A percentile compares a stretch with the other conserved stretches of the same genome.
phyloP scores from a whole-genome alignment of 2,797 vertebrate species.

The Odontamblyopus lacepedii region DNA sequence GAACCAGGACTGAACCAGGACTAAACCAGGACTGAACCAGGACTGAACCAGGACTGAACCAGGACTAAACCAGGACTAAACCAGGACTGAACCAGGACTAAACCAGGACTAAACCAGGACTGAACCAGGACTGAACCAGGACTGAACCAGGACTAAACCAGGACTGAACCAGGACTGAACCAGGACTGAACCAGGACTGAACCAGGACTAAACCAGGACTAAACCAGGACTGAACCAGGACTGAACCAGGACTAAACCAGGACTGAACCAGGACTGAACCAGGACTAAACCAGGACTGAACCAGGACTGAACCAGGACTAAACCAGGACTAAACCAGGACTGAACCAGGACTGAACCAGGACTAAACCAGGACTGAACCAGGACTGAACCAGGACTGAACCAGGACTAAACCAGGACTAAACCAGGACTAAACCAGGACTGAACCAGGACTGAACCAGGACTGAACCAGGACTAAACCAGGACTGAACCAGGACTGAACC shows the following conservation, averaged over 20 bases:
- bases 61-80: background rate
- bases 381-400: background rate
- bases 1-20: background rate
- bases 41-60: background rate
- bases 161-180: background rate
- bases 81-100: background rate
- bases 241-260: background rate
- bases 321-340: background rate
- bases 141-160: background rate
- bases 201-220: background rate
- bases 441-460: background rate
- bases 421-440: background rate
- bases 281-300: background rate
- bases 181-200: background rate
- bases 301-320: background rate
- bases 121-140: background rate
- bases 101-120: background rate
- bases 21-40: background rate
- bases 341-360: background rate
- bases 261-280: background rate
- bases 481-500: background rate
- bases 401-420: background rate
- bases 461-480: background rate
- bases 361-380: background rate
- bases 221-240: background rate